Percentiles rank a stretch among this genome's conserved stretches.
phyloP scores from a whole-genome alignment of 2,113 vertebrate genomes.

The Syngnathus typhle region DNA sequence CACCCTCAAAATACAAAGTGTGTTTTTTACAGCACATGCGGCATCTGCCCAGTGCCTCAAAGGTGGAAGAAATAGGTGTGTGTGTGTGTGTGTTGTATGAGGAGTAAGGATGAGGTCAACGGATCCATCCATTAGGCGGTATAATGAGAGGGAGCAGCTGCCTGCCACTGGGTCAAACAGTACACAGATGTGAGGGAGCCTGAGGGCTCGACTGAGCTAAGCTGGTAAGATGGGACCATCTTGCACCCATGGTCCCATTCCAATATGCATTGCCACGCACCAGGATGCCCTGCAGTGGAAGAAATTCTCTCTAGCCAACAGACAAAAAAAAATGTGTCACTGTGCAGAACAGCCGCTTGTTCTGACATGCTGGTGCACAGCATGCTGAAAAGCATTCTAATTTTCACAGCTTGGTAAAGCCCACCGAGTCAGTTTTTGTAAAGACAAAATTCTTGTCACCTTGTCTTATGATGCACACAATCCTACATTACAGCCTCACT shows the following conservation, averaged over 20 bases:
- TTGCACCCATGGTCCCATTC: conserved; percentile 50
- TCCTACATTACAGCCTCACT: too few species aligned
- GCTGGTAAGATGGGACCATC: conserved; percentile 14
- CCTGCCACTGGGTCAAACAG: conserved; percentile 55
- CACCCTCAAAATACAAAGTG: too few species aligned
- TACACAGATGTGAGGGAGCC: conserved; percentile 59
- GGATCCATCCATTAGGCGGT: conserved; percentile 67
- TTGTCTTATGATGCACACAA: too few species aligned
- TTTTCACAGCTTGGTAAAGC: too few species aligned
- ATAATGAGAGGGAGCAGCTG: conserved; percentile 71
- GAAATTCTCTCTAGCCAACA: conserved; percentile 22
- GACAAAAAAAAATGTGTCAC: conserved; percentile 1
- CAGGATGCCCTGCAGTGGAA: conserved; percentile 14
- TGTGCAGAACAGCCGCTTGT: not conserved
- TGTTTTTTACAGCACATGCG: not conserved
- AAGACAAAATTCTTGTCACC: too few species aligned
- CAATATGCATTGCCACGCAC: conserved; percentile 20
- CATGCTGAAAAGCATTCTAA: not conserved
- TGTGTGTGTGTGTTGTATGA: conserved; percentile 21
- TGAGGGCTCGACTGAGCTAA: conserved; percentile 22
- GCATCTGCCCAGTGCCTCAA: conserved; percentile 18
- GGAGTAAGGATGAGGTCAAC: conserved; percentile 68
- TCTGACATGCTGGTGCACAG: conserved; percentile 12
- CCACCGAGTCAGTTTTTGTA: too few species aligned
- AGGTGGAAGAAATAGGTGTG: conserved; percentile 9